These are phyloP conservation scores for Liopterus haemorrhoidalis DNA, from an alignment of 2,888 invertebrate species.

Conservation along the genomic window DNA sequence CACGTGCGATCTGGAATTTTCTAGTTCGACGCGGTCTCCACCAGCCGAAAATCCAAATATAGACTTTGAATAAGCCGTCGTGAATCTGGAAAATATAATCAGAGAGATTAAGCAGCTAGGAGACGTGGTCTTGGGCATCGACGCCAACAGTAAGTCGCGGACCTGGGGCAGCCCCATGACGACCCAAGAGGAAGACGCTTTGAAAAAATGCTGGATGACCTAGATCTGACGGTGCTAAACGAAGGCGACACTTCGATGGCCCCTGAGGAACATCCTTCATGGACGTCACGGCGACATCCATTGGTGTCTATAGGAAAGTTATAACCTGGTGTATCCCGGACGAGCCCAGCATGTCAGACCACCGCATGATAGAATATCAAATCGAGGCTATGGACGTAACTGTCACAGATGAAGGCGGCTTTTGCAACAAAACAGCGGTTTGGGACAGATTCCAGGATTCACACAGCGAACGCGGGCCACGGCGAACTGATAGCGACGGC, in stretches of 20 bases:
- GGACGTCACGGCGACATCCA: slow-evolving; percentile 5
- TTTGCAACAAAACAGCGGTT: slow-evolving; percentile 9
- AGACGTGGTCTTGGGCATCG: slow-evolving; percentile 2
- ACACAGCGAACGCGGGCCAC: neutral
- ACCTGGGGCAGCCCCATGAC: slow-evolving; percentile 10
- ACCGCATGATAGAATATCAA: neutral
- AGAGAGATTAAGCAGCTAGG: too few relatives aligned
- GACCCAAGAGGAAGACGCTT: too few relatives aligned
- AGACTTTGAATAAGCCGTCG: too few relatives aligned
- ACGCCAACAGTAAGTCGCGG: slow-evolving; percentile 12
- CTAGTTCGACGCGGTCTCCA: too few relatives aligned
- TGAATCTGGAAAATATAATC: too few relatives aligned
- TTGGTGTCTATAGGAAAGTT: neutral
- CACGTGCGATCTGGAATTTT: too few relatives aligned
- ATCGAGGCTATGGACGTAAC: neutral
- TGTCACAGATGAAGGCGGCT: slow-evolving; percentile 7
- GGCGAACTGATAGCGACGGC: too few relatives aligned
- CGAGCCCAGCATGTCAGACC: slow-evolving; percentile 2
- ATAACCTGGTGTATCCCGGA: slow-evolving; percentile 7
- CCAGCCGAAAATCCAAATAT: neutral
- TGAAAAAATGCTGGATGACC: too few relatives aligned
- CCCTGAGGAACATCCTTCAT: slow-evolving; percentile 8
- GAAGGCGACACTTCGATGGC: too few relatives aligned
- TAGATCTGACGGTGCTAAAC: too few relatives aligned
- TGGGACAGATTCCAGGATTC: slow-evolving; percentile 1